A percentile compares a stretch with the other conserved stretches of the same genome.
Evolutionary conservation across 2,888 invertebrate genomes (phyloP).

Genomic region (Syrphus vitripennis): DNA sequence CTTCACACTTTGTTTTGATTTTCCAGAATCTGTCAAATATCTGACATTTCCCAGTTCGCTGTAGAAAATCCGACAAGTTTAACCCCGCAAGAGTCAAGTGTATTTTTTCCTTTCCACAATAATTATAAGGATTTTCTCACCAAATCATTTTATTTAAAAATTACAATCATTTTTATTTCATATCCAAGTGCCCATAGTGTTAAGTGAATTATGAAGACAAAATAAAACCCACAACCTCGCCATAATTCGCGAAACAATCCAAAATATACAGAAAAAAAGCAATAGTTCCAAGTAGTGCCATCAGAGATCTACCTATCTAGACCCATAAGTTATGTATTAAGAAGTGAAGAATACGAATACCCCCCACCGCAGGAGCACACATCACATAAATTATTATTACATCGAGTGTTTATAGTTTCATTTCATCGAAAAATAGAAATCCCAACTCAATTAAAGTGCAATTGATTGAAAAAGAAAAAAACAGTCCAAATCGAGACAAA

Average conservation of each 20-base stretch:
- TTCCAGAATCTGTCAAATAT: constrained; percentile 46
- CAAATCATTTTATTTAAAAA: neutral
- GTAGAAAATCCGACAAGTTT: constrained; percentile 52
- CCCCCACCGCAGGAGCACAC: constrained; percentile 15
- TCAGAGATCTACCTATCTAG: constrained; percentile 14
- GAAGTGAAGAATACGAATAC: constrained; percentile 26
- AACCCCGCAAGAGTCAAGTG: constrained; percentile 3
- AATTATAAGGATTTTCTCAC: constrained; percentile 12
- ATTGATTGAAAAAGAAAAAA: neutral
- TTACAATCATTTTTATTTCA: neutral
- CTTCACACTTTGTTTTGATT: constrained; percentile 25
- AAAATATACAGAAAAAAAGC: constrained; percentile 20
- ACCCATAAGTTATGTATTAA: constrained; percentile 37
- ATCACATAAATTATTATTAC: neutral
- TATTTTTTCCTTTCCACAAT: neutral
- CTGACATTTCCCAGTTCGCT: constrained; percentile 32
- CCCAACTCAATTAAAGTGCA: neutral
- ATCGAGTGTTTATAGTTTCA: neutral
- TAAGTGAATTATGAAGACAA: constrained; percentile 32
- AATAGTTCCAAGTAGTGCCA: constrained; percentile 63
- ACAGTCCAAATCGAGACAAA: neutral
- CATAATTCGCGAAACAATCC: constrained; percentile 21
- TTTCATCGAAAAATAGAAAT: neutral
- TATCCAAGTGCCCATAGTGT: constrained; percentile 27
- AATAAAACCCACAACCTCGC: neutral